Conservation (phyloP, 2,113 vertebrate species). For the Peromyscus leucopus region DNA sequence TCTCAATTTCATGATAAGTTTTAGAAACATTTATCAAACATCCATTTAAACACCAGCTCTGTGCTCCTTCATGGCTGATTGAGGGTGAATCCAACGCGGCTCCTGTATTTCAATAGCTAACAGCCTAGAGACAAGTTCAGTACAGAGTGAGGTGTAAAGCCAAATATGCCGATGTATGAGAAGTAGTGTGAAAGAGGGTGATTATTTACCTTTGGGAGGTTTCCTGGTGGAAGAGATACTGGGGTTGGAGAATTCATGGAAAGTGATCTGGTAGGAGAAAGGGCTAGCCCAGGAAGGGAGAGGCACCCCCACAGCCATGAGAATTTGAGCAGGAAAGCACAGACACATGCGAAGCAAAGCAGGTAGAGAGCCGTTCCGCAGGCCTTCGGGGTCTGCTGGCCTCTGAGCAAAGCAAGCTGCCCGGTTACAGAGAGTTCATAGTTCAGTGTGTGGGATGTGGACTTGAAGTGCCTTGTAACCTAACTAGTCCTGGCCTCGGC, state of each 20-base stretch:
- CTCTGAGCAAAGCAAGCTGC: not conserved
- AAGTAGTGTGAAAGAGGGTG: not conserved
- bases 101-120: not conserved
- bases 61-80: not conserved
- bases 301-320: not conserved
- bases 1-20: conserved; percentile 19
- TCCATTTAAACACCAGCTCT: not conserved
- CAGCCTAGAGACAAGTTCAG: not conserved
- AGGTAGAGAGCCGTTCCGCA: not conserved
- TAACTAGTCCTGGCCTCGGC: not conserved
- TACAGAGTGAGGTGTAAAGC: not conserved
- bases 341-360: not conserved
- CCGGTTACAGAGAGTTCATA: not conserved
- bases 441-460: not conserved
- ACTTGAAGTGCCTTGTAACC: conserved; percentile 1
- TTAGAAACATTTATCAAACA: conserved; percentile 31
- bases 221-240: not conserved
- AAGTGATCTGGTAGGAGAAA: not conserved
- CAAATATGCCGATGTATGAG: not conserved
- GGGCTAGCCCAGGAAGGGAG: not conserved
- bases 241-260: not conserved
- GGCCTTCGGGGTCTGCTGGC: not conserved
- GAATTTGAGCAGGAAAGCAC: not conserved
- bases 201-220: not conserved
- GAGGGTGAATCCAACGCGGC: not conserved